Base-by-base conservation (phyloP, 2,888 invertebrate genomes). In the Lottia gigantea region DNA sequence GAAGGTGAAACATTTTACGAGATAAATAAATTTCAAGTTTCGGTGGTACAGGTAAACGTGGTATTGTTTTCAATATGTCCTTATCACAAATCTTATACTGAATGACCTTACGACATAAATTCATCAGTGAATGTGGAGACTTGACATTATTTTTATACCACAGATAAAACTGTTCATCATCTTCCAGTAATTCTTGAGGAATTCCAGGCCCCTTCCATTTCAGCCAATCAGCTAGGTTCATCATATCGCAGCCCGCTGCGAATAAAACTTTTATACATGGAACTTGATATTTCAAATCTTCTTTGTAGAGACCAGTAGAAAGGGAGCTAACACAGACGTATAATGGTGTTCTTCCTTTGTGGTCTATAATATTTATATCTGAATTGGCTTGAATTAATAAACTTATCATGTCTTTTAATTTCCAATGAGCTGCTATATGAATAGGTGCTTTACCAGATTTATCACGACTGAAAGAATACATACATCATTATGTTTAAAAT, bases 171-270 rank as follows among this genome's bases (percentile, higher is more conserved):
- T 76, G 74, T 63, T 82, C 82, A 68, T 85, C 84, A 66, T 83
- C 82, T 46, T 82, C 78, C 67, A 85, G 78, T 65, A 85, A 74
- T 62, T 84, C 84, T 3, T 77, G 79, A 2, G 87, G 84, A 70
- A 87, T 85, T 12, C 86, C 88, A 0, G 87, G 84, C 0, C 88
- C 85, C 67, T 88, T 88, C 83, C 85, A 84, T 61, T 84, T 83
- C n/a, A 88, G 75, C 89, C 89, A 89, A 73, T 87, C 86, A 12
- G 85, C 83, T 12, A 88, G 79, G 74, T 88, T 88, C 49, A 89
- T 81, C 86, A 88, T 87, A 80, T 89, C 89, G 78, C 88, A 88
- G 68, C 87, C 86, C 45, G 86, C 83, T 66, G 82, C 76, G 73
- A 84, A 86, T 75, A 89, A 78, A 15, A 86, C 79, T 70, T 85